Percentiles rank a stretch among this genome's conserved stretches.
phyloP scores from a whole-genome alignment of 1,140 invertebrate genomes.

The Tetragnatha versicolor region DNA sequence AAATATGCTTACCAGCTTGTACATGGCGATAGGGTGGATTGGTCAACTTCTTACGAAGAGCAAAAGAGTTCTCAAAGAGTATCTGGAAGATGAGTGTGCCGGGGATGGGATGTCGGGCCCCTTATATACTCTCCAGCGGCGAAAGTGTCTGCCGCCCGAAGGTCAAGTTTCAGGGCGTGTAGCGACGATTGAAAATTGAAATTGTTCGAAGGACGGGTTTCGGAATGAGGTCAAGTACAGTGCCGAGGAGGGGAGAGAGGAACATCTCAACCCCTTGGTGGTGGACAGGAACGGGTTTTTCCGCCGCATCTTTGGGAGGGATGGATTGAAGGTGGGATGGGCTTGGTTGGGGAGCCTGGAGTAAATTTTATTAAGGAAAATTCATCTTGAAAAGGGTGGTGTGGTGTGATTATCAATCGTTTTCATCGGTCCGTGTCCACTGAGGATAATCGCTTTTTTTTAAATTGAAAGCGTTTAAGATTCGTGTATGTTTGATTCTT shows the following conservation, averaged over 20 bases:
- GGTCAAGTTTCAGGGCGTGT: conserved; percentile 20
- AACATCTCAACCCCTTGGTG: not conserved
- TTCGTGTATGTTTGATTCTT: too few relatives aligned
- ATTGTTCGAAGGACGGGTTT: not conserved
- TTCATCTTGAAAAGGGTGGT: not conserved
- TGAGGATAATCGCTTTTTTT: too few relatives aligned
- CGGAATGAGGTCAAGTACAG: conserved; percentile 34
- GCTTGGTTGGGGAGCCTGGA: not conserved
- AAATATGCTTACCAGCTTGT: conserved; percentile 16
- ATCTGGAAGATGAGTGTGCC: not conserved
- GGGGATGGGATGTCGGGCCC: not conserved
- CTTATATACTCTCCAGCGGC: conserved; percentile 9
- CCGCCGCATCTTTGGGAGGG: not conserved
- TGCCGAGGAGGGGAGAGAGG: not conserved
- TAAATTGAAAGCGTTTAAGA: too few relatives aligned
- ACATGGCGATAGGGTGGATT: conserved; percentile 1
- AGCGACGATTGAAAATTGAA: not conserved
- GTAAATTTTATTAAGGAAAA: not conserved
- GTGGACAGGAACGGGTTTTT: conserved; percentile 39
- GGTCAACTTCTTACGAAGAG: not conserved
- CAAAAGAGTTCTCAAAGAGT: not conserved
- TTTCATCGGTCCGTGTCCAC: too few relatives aligned
- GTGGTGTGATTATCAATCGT: too few relatives aligned
- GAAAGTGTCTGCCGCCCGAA: not conserved
- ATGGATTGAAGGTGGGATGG: not conserved